Conservation (phyloP, 2,113 vertebrate genomes). For the Spilogale gracilis region DNA sequence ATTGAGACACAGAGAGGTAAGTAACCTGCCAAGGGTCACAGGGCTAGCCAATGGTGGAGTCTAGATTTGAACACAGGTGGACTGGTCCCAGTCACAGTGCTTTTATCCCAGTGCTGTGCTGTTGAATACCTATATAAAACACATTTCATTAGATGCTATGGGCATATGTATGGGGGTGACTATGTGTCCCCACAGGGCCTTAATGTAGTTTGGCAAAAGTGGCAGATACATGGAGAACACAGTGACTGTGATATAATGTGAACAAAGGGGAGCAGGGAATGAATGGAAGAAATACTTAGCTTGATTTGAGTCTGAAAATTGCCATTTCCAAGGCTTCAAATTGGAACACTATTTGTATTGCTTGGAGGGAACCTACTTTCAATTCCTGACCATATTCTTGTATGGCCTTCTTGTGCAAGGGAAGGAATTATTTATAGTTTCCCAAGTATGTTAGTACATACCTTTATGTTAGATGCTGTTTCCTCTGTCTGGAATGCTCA, state of each 20-base stretch:
- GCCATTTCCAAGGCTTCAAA: background rate
- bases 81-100: background rate
- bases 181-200: background rate
- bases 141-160: background rate
- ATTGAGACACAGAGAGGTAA: background rate
- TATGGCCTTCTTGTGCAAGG: background rate
- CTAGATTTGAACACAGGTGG: background rate
- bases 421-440: background rate
- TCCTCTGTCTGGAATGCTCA: background rate
- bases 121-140: background rate
- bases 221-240: background rate
- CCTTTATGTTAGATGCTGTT: background rate
- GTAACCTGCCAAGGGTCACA: background rate
- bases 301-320: background rate
- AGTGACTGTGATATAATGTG: background rate
- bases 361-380: background rate
- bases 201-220: background rate
- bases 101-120: background rate
- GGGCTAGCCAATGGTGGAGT: background rate
- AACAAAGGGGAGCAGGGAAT: background rate
- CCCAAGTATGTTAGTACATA: background rate
- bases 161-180: background rate
- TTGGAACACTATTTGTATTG: background rate
- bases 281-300: background rate
- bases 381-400: background rate